Evolutionary conservation across 53 echinoderm and acorn worm species (phyloP), one percentile per base, ranked within the genome.

Genomic region (Arbacia lixula): DNA sequence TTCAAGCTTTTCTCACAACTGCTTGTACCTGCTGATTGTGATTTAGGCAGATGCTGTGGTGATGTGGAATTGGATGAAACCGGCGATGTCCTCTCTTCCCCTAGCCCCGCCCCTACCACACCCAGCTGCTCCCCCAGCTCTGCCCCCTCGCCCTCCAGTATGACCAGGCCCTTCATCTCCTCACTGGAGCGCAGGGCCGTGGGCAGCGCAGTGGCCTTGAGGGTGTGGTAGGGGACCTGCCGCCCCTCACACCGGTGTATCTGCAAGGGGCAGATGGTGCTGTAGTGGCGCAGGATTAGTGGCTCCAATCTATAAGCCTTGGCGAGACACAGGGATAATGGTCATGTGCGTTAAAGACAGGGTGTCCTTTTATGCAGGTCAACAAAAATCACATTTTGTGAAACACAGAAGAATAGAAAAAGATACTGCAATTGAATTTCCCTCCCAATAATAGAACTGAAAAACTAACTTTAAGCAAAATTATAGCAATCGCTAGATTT

Each of bases 271-370:
- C 56, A 88, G 72, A 99, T 89, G 68, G 92, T 92, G 69, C 79
- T 57, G 85, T 99, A 99, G 67, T 95, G 99, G 22, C 86, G 85
- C 5, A 99, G 86, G 50, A 99, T 90, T 14, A 99, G 83, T 10
- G 99, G 99, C 80, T 98, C 99, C 12, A 98, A 80, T 33, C 99
- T 67, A 60, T 98, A 98, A 16, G 99, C 99, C 99, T 98, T 30
- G 6, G 22, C 21, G 4, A 21, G 1, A 74, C 1, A 74, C 29
- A 34, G 2, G 26, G 0, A 29, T 5, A 34, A 65, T 32, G 16
- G 16, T n/a, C n/a, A n/a, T n/a, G n/a, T n/a, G n/a, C n/a, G n/a
- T n/a, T n/a, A n/a, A n/a, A n/a, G n/a, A n/a, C n/a, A n/a, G n/a
- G n/a, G n/a, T n/a, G n/a, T n/a, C n/a, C n/a, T n/a, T n/a, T n/a